Base-by-base conservation (phyloP, 2,888 invertebrate genomes). In the Hoplodrina blanda region DNA sequence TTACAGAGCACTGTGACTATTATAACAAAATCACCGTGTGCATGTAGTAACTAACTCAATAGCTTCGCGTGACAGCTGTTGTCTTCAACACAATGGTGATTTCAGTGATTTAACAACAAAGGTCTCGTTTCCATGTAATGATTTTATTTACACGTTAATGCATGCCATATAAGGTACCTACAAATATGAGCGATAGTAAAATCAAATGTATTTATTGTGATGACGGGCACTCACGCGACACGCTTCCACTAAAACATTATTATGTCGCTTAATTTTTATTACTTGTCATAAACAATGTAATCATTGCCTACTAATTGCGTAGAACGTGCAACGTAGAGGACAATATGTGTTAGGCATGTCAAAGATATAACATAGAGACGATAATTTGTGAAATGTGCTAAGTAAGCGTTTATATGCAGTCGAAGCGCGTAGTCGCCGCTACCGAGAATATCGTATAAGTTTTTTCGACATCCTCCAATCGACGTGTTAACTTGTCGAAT, bases 401-500 rank as follows among this genome's bases (percentile, higher is more conserved):
- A 88, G 83, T 78, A 80, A 86, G 81, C 86, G 88, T 89, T 89
- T 89, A 88, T 90, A 91, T 91, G 90, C 90, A 82, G 85, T 75
- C 69, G 73, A 68, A 72, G 81, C 80, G 79, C 83, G 81, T 72
- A 84, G 81, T 63, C 71, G 72, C 73, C 73, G 81, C 81, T 86
- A 87, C 89, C 85, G 81, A 87, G 87, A 88, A 86, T 76, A 77
- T 79, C 85, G 83, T 87, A 80, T 81, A 84, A 81, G 79, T 90
- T 91, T 91, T 90, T 90, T 90, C 85, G 86, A 91, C 90, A 91
- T 92, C 91, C 91, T 90, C 88, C 80, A 85, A 86, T 85, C 85
- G 83, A 90, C 89, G 91, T 91, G 91, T 91, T 91, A 91, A 91
- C 89, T 90, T 86, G 90, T 88, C 89, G 85, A 88, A 88, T 87